These are phyloP conservation scores for Nemopilema nomurai DNA, from an alignment of 30 jellyfish, hydroid and myxozoan genomes.

Conservation along the genomic window DNA sequence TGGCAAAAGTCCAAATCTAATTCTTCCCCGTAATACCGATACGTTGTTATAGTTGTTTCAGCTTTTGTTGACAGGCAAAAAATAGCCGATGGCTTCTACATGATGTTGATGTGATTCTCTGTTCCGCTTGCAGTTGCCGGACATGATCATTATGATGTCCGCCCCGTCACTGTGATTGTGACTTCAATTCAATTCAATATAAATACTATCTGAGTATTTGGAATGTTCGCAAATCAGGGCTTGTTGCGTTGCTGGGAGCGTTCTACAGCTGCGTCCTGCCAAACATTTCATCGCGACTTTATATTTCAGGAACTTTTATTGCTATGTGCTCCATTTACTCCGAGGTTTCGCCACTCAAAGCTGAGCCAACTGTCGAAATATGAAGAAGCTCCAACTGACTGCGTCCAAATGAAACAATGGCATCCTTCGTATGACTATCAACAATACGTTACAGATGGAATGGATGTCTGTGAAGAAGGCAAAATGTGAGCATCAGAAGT, in stretches of 20 bases:
- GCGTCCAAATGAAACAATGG: neutral
- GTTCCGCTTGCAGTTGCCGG: too few relatives aligned
- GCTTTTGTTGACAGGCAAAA: too few relatives aligned
- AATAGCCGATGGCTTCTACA: too few relatives aligned
- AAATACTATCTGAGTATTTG: neutral
- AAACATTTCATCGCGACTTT: neutral
- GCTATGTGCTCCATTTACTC: neutral
- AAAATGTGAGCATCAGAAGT: slow-evolving; percentile 34
- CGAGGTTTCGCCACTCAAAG: neutral
- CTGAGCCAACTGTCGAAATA: neutral
- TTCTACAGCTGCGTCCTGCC: neutral
- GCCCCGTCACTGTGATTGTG: neutral
- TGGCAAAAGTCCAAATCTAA: too few relatives aligned
- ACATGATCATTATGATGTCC: neutral
- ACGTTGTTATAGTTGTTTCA: too few relatives aligned
- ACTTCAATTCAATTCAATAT: neutral
- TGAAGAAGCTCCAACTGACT: neutral
- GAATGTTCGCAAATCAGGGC: neutral
- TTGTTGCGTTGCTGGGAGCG: neutral
- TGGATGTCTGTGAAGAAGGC: neutral
- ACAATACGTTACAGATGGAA: neutral
- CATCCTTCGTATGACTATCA: neutral
- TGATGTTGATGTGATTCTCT: too few relatives aligned
- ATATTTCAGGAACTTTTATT: neutral
- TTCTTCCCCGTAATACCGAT: too few relatives aligned